Evolutionary conservation across 2,888 invertebrate genomes (phyloP), one percentile per base, ranked within the genome.

Genomic region (Caenorhabditis panamensis): DNA sequence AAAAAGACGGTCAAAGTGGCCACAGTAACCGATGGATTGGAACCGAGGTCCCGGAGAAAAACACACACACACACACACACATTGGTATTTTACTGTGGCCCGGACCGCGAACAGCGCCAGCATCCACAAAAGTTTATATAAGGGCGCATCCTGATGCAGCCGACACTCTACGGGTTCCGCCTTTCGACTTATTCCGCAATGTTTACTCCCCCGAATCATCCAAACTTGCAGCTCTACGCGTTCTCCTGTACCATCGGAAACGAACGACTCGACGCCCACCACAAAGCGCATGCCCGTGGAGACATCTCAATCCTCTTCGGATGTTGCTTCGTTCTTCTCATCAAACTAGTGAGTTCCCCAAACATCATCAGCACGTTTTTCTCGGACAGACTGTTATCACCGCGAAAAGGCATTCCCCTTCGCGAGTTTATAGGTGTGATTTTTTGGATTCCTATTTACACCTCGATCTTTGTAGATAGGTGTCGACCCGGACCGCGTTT

Each of bases 301-400:
- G 90, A 90, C 64, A 83, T 90, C 41, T 86, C 88, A 22, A 84
- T 90, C 37, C 85, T 90, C 6, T 87, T 89, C 68, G 90, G 90
- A 5, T 90, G 89, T 54, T 84, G 85, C 24, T 24, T 87, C 13
- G 86, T 90, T 26, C 84, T 90, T 26, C 56, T 87, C 18, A 72
- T 89, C 63, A 90, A 90, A 77, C 68, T 88, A 56, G 83, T 87
- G 53, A 81, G 88, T 59, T 37, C n/a, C n/a, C 22, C 66, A 78
- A 51, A 77, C 28, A 28, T 22, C 31, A 31, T 47, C 20, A 18
- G 16, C 41, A 49, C 36, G n/a, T n/a, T 47, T 58, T 51, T 73
- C 18, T 11, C 22, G 24, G 41, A 61, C 31, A 44, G 20, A 22
- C 20, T 8, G 28, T 61, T 62, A 53, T 62, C 62, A 58, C 20